phyloP scores from a whole-genome alignment of 2,888 invertebrate genomes.

The Euzophera pinguis region DNA sequence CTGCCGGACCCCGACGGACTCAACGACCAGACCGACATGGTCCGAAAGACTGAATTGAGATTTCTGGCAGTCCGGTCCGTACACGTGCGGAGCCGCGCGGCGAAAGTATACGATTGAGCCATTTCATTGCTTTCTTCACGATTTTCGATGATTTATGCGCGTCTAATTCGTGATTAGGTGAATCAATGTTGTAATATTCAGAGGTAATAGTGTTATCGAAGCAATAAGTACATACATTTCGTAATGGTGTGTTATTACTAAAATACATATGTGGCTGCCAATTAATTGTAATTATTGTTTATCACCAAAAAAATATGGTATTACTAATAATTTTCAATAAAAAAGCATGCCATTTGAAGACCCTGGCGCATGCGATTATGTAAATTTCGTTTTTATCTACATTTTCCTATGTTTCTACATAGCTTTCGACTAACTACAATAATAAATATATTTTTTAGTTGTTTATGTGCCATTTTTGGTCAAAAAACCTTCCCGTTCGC shows the following conservation, averaged over 20 bases:
- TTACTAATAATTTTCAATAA: too few species aligned
- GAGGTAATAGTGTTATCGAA: conserved; percentile 4
- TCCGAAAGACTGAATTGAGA: not conserved
- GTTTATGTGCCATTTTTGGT: too few species aligned
- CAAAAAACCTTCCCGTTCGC: too few species aligned
- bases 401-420: too few species aligned
- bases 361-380: too few species aligned
- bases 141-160: conserved; percentile 14
- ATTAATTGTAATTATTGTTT: too few species aligned
- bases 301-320: too few species aligned
- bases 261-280: too few species aligned
- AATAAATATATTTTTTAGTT: too few species aligned
- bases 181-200: not conserved
- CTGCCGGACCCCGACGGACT: conserved; percentile 25
- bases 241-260: not conserved
- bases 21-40: conserved; percentile 24
- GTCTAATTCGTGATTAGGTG: not conserved
- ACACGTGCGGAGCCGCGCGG: conserved; percentile 37
- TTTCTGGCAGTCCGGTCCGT: conserved; percentile 32
- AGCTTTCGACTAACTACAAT: too few species aligned
- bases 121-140: conserved; percentile 27
- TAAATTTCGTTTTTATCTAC: too few species aligned
- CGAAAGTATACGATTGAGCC: conserved; percentile 37
- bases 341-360: too few species aligned
- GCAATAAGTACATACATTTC: not conserved